A percentile compares a stretch with the other conserved stretches of the same genome.
phyloP scores from a whole-genome alignment of 2,113 vertebrate genomes.

The Shinisaurus crocodilurus region DNA sequence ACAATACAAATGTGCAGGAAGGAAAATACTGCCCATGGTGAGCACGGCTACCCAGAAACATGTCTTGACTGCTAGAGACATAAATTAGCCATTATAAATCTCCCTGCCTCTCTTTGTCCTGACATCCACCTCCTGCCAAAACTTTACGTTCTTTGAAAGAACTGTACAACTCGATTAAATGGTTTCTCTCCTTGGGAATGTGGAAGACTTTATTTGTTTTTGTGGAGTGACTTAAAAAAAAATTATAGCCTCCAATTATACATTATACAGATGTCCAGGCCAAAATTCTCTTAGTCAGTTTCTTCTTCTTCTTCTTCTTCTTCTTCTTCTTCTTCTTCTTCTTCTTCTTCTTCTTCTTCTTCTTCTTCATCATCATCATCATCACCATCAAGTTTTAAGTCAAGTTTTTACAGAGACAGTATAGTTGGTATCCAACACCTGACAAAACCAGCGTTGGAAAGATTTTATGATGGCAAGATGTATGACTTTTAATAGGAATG shows the following conservation, averaged over 20 bases:
- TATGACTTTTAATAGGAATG: conserved; percentile 74
- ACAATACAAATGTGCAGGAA: conserved; percentile 84
- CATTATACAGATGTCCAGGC: conserved; percentile 91
- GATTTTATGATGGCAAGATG: conserved; percentile 74
- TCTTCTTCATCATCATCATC: neutral
- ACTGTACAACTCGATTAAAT: conserved; percentile 70
- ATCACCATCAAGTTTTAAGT: conserved; percentile 66
- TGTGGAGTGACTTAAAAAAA: conserved; percentile 84
- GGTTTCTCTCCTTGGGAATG: conserved; percentile 78
- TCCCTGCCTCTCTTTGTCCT: conserved; percentile 78
- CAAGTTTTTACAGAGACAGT: conserved; percentile 60
- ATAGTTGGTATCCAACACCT: conserved; percentile 84
- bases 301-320: no score
- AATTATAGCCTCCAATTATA: conserved; percentile 81
- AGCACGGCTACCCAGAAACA: conserved; percentile 70
- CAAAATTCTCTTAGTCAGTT: conserved; percentile 86
- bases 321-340: no score
- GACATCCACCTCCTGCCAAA: conserved; percentile 77
- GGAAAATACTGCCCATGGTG: conserved; percentile 80
- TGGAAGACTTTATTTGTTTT: conserved; percentile 84
- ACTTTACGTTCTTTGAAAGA: conserved; percentile 69
- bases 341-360: no score
- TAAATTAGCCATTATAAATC: conserved; percentile 88
- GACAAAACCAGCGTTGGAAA: conserved; percentile 87
- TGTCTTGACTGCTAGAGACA: conserved; percentile 68